These are phyloP conservation scores for Oncorhynchus mykiss DNA, from an alignment of 2,113 vertebrate genomes.

Conservation along the genomic window DNA sequence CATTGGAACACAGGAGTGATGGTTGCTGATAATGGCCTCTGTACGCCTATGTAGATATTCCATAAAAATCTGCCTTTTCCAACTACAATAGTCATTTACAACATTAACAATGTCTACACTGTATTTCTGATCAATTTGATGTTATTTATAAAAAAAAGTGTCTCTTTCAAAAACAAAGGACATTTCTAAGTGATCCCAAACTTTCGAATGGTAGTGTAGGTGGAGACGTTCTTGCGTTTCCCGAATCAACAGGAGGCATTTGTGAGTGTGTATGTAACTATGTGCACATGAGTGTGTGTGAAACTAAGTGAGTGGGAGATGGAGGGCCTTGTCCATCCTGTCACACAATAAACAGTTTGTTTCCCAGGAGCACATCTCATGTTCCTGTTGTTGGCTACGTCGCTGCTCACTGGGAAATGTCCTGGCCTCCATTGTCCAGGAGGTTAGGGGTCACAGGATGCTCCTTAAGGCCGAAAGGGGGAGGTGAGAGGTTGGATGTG, in stretches of 20 bases:
- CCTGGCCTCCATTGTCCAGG: constrained; percentile 75
- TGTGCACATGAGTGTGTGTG: constrained; percentile 24
- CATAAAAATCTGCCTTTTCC: too few species aligned
- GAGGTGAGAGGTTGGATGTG: constrained; percentile 77
- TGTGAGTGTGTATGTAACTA: constrained; percentile 39
- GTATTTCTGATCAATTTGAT: too few species aligned
- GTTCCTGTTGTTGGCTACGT: constrained; percentile 81
- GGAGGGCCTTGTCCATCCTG: constrained; percentile 72
- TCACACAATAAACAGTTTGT: constrained; percentile 81
- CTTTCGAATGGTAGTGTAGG: too few species aligned
- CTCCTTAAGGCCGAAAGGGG: constrained; percentile 75
- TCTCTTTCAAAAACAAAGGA: too few species aligned
- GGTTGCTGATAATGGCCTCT: too few species aligned
- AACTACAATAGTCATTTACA: too few species aligned
- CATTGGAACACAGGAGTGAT: too few species aligned
- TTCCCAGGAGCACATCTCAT: constrained; percentile 81
- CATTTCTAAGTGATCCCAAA: too few species aligned
- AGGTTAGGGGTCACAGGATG: constrained; percentile 79
- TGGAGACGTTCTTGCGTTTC: background rate
- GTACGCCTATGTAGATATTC: too few species aligned
- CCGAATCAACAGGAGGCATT: background rate
- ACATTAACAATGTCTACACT: too few species aligned
- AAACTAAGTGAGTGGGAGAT: constrained; percentile 53
- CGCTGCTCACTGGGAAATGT: constrained; percentile 80
- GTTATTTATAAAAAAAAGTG: too few species aligned